These are phyloP conservation scores for Leptatherina wallacei DNA, from an alignment of 2,797 vertebrate species.

Conservation along the genomic window DNA sequence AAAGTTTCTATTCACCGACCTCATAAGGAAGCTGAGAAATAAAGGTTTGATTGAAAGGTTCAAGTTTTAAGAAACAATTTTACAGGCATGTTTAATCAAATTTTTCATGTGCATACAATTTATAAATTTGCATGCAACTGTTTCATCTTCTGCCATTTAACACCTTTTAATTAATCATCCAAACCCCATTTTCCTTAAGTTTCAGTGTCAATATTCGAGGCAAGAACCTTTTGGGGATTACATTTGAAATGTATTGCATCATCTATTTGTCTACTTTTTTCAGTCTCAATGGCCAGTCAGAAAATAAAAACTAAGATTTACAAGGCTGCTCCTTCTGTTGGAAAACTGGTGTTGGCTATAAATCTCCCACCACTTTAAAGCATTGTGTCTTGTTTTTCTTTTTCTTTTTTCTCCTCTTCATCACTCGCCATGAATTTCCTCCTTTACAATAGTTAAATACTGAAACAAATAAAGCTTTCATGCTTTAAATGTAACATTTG, in stretches of 20 bases:
- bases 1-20: neutral
- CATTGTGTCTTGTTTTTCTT: neutral
- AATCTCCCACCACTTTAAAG: neutral
- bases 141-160: neutral
- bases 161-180: neutral
- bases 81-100: neutral
- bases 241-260: neutral
- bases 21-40: neutral
- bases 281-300: neutral
- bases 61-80: neutral
- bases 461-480: conserved; percentile 9
- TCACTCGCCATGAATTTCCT: neutral
- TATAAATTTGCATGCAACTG: neutral
- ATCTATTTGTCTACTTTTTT: neutral
- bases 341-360: neutral
- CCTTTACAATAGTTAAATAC: neutral
- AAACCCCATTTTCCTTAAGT: neutral
- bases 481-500: conserved; percentile 4
- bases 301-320: neutral
- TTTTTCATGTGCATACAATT: neutral
- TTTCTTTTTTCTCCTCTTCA: neutral
- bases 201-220: neutral
- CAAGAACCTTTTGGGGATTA: no score
- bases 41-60: neutral
- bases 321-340: neutral